Evolutionary conservation across 2,888 invertebrate species (phyloP), one percentile per base, ranked within the genome.

Genomic region (Callyntrura sp.): DNA sequence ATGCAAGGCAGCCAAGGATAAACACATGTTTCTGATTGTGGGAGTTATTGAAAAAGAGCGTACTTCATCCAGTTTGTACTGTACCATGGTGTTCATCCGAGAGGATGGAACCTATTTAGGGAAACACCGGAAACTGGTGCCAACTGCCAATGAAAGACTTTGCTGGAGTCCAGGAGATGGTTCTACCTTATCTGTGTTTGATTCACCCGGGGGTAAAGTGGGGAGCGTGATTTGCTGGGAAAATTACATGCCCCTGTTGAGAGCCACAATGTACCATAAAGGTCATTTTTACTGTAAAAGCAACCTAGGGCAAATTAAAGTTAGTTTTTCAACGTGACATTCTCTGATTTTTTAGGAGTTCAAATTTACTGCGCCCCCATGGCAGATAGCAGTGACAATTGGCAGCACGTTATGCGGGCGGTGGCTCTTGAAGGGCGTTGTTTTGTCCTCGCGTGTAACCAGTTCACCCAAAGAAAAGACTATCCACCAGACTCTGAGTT

Each of bases 221-320:
- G 92, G 92, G 11, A 76, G 86, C 0, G 92, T 91, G 0, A 92
- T 91, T 25, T 92, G 92, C 60, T 92, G 92, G 92, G 92, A 92
- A 45, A 92, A 92, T 81, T 92, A 92, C 76, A 92, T 92, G 92
- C 92, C 92, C 3, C 76, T 91, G 6, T 51, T 92, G 8, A 48
- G 91, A 11, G 76, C 90, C 20, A 78, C 73, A 23, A 90, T 92
- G 91, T 92, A 91, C 68, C 65, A 65, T 0, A 91, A 92, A 90
- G 92, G 92, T 91, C 43, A 1, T 51, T 55, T 51, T 78, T 28
- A 23, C n/a, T n/a, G n/a, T n/a, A n/a, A n/a, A n/a, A n/a, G n/a
- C n/a, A n/a, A n/a, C n/a, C n/a, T n/a, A n/a, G n/a, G n/a, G n/a
- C n/a, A n/a, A n/a, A n/a, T n/a, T n/a, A n/a, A n/a, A n/a, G n/a